Percentiles rank a stretch among this genome's conserved stretches.
Evolutionary conservation across 1,140 invertebrate species (phyloP).

Genomic region (Hetaerina americana): DNA sequence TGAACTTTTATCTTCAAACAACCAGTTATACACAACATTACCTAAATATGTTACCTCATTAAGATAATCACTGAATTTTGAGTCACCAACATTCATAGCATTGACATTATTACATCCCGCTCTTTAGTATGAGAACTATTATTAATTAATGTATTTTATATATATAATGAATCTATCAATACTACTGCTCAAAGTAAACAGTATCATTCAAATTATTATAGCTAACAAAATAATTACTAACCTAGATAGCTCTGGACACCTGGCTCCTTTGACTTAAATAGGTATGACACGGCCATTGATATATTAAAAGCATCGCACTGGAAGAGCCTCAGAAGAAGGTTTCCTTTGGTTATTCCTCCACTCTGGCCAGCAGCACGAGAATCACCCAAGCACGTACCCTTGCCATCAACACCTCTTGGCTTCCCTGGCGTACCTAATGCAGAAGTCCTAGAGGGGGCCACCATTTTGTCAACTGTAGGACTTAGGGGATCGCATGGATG

Average conservation of each 20-base stretch:
- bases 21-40: too few species aligned
- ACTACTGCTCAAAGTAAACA: too few species aligned
- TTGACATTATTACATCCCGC: too few species aligned
- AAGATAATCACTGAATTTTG: too few species aligned
- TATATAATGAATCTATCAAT: too few species aligned
- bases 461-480: neutral
- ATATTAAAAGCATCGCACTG: conserved; percentile 96
- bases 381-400: neutral
- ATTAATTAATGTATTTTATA: too few species aligned
- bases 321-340: conserved; percentile 68
- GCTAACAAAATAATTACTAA: conserved; percentile 25
- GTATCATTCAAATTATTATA: too few species aligned
- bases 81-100: too few species aligned
- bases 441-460: neutral
- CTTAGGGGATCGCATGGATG: neutral
- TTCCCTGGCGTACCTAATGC: neutral
- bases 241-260: conserved; percentile 93
- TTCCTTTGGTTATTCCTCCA: neutral
- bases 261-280: conserved; percentile 97
- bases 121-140: too few species aligned
- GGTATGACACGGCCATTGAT: conserved; percentile 93
- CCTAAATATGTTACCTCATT: too few species aligned
- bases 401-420: neutral
- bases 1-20: too few species aligned
- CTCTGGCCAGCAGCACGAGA: neutral